These are phyloP conservation scores for Probosciger aterrimus DNA, from an alignment of 2,113 vertebrate genomes.

Conservation along the genomic window DNA sequence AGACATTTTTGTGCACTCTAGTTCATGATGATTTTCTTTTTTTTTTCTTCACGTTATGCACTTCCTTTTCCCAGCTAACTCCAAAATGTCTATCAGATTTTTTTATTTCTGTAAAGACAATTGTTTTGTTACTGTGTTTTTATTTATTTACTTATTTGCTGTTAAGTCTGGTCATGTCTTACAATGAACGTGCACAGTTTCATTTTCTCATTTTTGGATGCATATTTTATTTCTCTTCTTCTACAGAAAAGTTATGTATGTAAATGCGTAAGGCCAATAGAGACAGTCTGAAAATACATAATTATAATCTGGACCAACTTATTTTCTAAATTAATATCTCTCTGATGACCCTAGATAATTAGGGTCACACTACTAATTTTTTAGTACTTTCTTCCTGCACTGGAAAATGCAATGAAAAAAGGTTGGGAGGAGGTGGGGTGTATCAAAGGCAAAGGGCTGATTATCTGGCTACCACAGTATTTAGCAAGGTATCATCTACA, in stretches of 20 bases:
- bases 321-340: not conserved
- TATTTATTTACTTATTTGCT: not conserved
- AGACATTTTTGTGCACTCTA: not conserved
- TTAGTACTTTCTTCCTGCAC: not conserved
- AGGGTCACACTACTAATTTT: not conserved
- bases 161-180: not conserved
- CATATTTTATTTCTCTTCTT: not conserved
- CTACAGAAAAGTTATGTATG: not conserved
- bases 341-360: not conserved
- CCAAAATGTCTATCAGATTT: not conserved
- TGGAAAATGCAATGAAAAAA: not conserved
- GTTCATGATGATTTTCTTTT: not conserved
- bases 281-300: not conserved
- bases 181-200: not conserved
- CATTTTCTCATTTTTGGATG: not conserved
- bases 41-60: not conserved
- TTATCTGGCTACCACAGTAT: not conserved
- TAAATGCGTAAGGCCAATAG: not conserved
- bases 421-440: fast-evolving
- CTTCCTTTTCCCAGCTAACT: not conserved
- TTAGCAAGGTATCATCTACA: not conserved
- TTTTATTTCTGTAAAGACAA: not conserved
- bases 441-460: not conserved
- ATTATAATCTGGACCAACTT: not conserved
- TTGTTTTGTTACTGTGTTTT: not conserved